These are phyloP conservation scores for Aphelenchoides fujianensis DNA, from an alignment of 1,140 invertebrate genomes.

Conservation along the genomic window DNA sequence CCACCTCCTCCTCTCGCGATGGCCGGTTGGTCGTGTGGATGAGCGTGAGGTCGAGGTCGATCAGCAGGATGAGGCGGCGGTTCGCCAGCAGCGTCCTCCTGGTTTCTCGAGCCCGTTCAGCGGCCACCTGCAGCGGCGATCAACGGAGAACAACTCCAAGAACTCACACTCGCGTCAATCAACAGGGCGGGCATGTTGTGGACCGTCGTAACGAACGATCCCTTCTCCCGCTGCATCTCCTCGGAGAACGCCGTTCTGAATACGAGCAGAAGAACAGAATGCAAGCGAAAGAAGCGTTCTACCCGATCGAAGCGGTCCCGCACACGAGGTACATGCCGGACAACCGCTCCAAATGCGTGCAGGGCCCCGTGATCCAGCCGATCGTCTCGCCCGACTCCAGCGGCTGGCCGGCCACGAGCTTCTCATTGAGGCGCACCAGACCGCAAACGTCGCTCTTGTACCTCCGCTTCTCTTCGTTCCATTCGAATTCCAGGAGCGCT, in stretches of 20 bases:
- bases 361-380: conserved; percentile 62
- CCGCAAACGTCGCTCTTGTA: neutral
- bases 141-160: neutral
- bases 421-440: conserved; percentile 7
- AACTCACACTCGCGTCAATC: conserved; percentile 64
- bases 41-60: conserved; percentile 97
- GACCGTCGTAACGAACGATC: conserved; percentile 66
- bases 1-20: conserved; percentile 25
- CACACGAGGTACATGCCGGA: conserved; percentile 98
- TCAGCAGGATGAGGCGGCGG: conserved; percentile 84
- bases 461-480: neutral
- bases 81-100: conserved; percentile 68
- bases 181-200: conserved; percentile 66
- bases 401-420: neutral
- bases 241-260: conserved; percentile 47
- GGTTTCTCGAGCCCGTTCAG: conserved; percentile 25
- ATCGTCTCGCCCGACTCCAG: neutral
- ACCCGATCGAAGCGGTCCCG: conserved; percentile 79
- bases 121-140: neutral
- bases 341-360: conserved; percentile 88
- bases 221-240: conserved; percentile 57
- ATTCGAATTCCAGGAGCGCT: neutral
- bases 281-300: conserved; percentile 45
- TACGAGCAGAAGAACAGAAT: conserved; percentile 16
- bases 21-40: conserved; percentile 88